These are phyloP conservation scores for Dromaius novaehollandiae DNA, from an alignment of 2,113 vertebrate species.

Conservation along the genomic window DNA sequence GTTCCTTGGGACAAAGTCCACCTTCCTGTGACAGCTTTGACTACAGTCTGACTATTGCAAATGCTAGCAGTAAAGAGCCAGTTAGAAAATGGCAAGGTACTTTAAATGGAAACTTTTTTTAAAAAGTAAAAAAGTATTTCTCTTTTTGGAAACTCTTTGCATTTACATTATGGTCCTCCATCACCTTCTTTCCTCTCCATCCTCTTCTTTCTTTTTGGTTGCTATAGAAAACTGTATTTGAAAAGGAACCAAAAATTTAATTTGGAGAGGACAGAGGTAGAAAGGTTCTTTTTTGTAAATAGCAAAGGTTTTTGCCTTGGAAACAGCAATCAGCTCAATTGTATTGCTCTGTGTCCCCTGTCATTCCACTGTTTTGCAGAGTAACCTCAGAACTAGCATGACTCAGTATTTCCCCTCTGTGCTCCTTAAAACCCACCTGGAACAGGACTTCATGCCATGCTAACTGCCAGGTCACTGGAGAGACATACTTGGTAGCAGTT, in stretches of 20 bases:
- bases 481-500: background rate
- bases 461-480: background rate
- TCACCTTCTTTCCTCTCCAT: background rate
- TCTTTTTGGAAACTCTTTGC: background rate
- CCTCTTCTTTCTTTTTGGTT: background rate
- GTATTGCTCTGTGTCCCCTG: background rate
- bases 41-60: background rate
- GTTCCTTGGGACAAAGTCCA: background rate
- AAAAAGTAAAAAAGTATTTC: background rate
- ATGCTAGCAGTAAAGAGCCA: background rate
- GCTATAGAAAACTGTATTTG: background rate
- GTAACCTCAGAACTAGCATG: background rate
- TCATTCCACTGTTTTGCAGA: background rate
- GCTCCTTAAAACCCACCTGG: background rate
- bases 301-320: background rate
- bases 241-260: background rate
- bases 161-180: background rate
- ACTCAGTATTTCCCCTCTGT: background rate
- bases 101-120: background rate
- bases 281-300: background rate
- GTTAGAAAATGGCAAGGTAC: background rate
- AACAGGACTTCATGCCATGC: background rate
- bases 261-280: background rate
- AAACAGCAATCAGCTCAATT: background rate
- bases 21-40: background rate